Percentiles rank a stretch among this genome's conserved stretches.
phyloP scores from a whole-genome alignment of 2,888 invertebrate species.

The Ichneumon xanthorius region DNA sequence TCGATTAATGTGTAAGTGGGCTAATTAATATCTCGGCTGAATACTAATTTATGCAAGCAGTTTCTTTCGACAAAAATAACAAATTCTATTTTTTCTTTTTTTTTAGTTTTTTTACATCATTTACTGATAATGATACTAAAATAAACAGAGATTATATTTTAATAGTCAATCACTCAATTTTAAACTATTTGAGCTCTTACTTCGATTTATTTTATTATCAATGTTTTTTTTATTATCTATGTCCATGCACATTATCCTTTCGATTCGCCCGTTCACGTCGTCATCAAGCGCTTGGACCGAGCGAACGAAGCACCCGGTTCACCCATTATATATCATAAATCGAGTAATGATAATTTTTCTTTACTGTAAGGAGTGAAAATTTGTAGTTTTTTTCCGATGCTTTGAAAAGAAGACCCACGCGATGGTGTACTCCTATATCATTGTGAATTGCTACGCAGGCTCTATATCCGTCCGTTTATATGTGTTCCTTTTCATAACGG shows the following conservation, averaged over 20 bases:
- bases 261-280: conserved; percentile 53
- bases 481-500: not conserved
- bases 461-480: not conserved
- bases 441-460: conserved; percentile 31
- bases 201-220: no score
- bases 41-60: not conserved
- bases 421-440: not conserved
- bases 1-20: conserved; percentile 10
- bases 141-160: not conserved
- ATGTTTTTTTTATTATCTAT: not conserved
- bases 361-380: no score
- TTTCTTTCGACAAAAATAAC: not conserved
- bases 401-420: conserved; percentile 6
- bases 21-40: not conserved
- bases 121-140: not conserved
- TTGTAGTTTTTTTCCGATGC: not conserved
- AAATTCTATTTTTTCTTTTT: not conserved
- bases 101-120: not conserved
- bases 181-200: not conserved
- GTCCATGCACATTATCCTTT: conserved; percentile 42
- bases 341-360: not conserved
- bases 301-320: conserved; percentile 66
- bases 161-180: not conserved
- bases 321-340: not conserved
- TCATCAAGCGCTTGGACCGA: conserved; percentile 68